Conservation (phyloP, 2,113 vertebrate genomes). For the Nesogale talazaci region DNA sequence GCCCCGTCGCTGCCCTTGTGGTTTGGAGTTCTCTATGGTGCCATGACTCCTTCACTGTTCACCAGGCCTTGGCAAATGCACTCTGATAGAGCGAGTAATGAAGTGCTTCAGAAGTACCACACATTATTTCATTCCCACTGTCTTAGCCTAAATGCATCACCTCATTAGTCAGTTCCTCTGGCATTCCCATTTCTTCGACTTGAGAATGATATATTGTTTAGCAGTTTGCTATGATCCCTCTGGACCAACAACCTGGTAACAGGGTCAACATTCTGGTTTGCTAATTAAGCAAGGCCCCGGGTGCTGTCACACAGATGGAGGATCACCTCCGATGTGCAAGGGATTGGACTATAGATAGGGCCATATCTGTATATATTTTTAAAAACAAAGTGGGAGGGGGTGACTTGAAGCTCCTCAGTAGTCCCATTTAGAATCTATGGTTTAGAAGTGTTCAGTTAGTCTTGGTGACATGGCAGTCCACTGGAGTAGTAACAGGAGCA, state of each 20-base stretch:
- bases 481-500: slow-evolving; percentile 18
- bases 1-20: too few relatives aligned
- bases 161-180: not conserved
- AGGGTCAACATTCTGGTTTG: slow-evolving; percentile 20
- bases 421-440: not conserved
- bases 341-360: too few relatives aligned
- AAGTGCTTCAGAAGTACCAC: too few relatives aligned
- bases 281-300: not conserved
- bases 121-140: not conserved
- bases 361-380: too few relatives aligned
- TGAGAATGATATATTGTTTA: slow-evolving; percentile 29
- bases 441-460: not conserved
- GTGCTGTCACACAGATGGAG: slow-evolving; percentile 5
- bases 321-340: not conserved
- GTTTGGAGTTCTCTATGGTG: too few relatives aligned
- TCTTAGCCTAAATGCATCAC: slow-evolving; percentile 22
- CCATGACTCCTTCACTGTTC: too few relatives aligned
- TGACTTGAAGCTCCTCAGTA: not conserved
- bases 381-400: not conserved
- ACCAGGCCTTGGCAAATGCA: not conserved
- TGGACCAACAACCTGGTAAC: not conserved
- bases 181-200: slow-evolving; percentile 4
- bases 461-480: not conserved
- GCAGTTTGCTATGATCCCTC: not conserved
- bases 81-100: not conserved